Conservation (phyloP, 2,888 invertebrate genomes). For the Tupiocoris notatus region DNA sequence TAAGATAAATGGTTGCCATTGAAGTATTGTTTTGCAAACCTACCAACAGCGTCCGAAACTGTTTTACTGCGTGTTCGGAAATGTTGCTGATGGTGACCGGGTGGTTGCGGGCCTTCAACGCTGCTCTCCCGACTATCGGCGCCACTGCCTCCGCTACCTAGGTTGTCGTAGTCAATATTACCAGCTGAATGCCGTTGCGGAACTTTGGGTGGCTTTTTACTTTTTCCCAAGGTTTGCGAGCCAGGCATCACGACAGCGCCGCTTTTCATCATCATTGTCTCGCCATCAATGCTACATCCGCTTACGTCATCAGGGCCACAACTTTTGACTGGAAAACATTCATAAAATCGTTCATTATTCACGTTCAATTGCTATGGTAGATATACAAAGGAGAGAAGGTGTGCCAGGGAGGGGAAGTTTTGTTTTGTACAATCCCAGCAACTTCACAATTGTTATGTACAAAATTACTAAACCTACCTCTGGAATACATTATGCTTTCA, state of each 20-base stretch:
- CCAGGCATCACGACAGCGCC: conserved; percentile 62
- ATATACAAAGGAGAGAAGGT: too few relatives aligned
- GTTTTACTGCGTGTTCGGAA: conserved; percentile 88
- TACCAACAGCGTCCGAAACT: conserved; percentile 80
- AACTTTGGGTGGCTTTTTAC: conserved; percentile 69
- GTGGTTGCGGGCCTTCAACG: conserved; percentile 53
- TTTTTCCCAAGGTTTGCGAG: conserved; percentile 79
- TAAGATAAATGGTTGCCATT: too few relatives aligned
- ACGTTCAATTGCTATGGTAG: too few relatives aligned
- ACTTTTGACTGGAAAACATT: background rate
- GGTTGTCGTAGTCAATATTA: conserved; percentile 74
- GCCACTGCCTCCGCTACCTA: conserved; percentile 44
- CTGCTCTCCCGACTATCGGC: conserved; percentile 50
- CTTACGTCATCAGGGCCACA: background rate
- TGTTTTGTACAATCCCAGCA: too few relatives aligned
- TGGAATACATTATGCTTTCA: too few relatives aligned
- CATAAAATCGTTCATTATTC: too few relatives aligned
- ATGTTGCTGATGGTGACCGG: conserved; percentile 54
- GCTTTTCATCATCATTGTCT: conserved; percentile 46
- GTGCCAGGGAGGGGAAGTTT: too few relatives aligned
- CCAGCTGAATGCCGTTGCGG: conserved; percentile 79
- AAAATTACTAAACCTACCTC: too few relatives aligned
- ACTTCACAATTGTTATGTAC: too few relatives aligned
- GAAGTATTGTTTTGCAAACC: too few relatives aligned
- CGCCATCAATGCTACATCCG: background rate